Evolutionary conservation across 2,888 invertebrate genomes (phyloP).

Genomic region (Vandiemenella viatica): DNA sequence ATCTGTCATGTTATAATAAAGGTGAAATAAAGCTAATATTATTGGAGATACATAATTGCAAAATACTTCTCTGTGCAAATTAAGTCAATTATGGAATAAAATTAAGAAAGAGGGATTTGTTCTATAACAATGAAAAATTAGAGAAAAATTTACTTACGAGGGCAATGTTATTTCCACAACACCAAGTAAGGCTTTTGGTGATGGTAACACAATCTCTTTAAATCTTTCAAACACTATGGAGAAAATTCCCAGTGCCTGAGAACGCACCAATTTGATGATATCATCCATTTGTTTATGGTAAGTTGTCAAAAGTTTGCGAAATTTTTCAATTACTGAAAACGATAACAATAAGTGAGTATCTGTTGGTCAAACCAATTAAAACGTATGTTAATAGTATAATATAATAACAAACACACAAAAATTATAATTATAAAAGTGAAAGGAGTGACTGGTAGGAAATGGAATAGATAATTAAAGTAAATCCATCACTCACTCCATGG

Average conservation of each 20-base stretch:
- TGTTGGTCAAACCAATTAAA: too few relatives aligned
- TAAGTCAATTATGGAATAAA: too few relatives aligned
- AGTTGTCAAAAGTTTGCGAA: constrained; percentile 49
- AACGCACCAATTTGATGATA: constrained; percentile 47
- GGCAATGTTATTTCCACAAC: constrained; percentile 49
- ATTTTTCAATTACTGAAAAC: constrained; percentile 11
- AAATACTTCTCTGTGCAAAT: too few relatives aligned
- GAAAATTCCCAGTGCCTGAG: constrained; percentile 57
- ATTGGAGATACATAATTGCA: too few relatives aligned
- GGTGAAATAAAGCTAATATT: too few relatives aligned
- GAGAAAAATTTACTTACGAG: constrained; percentile 33
- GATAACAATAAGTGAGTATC: too few relatives aligned
- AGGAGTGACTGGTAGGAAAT: not conserved
- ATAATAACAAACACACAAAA: not conserved
- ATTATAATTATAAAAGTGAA: not conserved
- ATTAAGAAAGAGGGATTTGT: too few relatives aligned
- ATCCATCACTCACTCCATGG: not conserved
- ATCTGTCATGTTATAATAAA: too few relatives aligned
- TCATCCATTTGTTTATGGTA: constrained; percentile 53
- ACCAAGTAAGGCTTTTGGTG: constrained; percentile 50
- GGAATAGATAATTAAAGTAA: not conserved
- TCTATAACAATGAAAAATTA: not conserved
- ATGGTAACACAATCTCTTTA: constrained; percentile 53
- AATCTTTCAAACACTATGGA: constrained; percentile 53
- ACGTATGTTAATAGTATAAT: not conserved